phyloP scores from a whole-genome alignment of 1,140 invertebrate genomes.

The Berghia stephanieae region DNA sequence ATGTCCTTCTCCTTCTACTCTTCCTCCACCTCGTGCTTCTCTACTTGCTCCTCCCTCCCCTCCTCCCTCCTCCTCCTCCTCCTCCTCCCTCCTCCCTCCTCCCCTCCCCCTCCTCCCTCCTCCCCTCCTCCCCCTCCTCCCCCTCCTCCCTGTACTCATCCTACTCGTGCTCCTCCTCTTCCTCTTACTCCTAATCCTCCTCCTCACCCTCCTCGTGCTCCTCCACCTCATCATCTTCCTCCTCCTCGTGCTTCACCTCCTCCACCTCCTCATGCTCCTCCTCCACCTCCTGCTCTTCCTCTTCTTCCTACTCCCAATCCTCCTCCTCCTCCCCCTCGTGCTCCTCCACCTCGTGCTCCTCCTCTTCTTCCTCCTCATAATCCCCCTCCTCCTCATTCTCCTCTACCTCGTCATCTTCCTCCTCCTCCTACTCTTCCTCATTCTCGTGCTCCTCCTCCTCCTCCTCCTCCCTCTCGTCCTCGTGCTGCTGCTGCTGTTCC shows the following conservation, averaged over 20 bases:
- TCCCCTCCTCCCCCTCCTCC: background rate
- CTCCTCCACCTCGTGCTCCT: too few relatives aligned
- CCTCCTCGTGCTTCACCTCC: too few relatives aligned
- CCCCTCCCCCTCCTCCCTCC: background rate
- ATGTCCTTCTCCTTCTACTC: background rate
- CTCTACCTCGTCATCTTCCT: background rate
- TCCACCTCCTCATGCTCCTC: background rate
- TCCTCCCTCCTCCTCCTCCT: background rate
- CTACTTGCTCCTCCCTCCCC: too few relatives aligned
- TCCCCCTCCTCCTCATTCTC: too few relatives aligned
- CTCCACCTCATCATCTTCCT: too few relatives aligned
- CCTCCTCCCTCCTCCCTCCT: background rate
- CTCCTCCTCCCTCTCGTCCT: background rate
- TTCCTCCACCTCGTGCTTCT: too few relatives aligned
- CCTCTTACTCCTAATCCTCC: background rate
- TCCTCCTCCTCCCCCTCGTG: conserved; percentile 12
- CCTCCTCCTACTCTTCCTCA: too few relatives aligned
- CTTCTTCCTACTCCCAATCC: conserved; percentile 7
- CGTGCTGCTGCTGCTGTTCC: background rate
- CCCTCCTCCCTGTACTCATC: background rate
- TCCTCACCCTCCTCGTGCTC: conserved; percentile 3
- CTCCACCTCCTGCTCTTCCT: background rate
- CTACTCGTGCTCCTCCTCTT: conserved; percentile 7
- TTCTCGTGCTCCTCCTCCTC: too few relatives aligned
- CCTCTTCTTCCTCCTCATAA: too few relatives aligned